Evolutionary conservation across 2,113 vertebrate genomes (phyloP), one percentile per base, ranked within the genome.

Genomic region (Epinephelus lanceolatus): DNA sequence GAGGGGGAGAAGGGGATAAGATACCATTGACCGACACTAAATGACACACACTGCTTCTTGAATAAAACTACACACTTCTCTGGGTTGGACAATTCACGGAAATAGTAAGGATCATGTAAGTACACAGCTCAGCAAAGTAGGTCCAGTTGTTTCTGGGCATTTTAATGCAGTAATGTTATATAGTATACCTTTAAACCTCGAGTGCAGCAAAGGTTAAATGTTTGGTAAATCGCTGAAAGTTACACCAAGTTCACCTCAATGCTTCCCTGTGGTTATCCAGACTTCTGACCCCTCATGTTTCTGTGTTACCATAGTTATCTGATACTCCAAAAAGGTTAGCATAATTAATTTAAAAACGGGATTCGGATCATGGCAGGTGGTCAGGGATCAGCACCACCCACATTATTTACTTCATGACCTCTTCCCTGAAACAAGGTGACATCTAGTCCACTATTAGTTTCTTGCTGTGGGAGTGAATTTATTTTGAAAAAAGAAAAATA

Each of bases 381-480:
- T 85, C 56, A 60, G 42, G n/a, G 56, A 71, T 80, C 60, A 83
- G 65, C 59, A 66, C 17, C 25, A 65, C 65, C 42, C 71, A 70
- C 40, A 49, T 52, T 17, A 68, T 57, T 40, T 53, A 85, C 14
- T 47, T 62, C 53, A 42, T 78, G 67, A 77, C 62, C 71, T 61
- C 4, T 27, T 68, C 12, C 0, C 30, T n/a, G 19, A 71, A 47
- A 59, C 60, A 63, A 72, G 52, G 42, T 55, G 67, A 76, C 55
- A 56, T 4, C 11, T 21, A 1, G 9, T 61, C 40, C 40, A 15
- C 30, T 17, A 68, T 52, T 45, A 73, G 37, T 30, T 70, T 77
- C 19, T 49, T 33, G n/a, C 33, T 52, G 69, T 27, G 6, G 19
- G 17, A 71, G 6, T 12, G 9, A 75, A 81, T n/a, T 47, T 1